These are phyloP conservation scores for Platycercus adscitus DNA, from an alignment of 2,113 vertebrate species.

Conservation along the genomic window DNA sequence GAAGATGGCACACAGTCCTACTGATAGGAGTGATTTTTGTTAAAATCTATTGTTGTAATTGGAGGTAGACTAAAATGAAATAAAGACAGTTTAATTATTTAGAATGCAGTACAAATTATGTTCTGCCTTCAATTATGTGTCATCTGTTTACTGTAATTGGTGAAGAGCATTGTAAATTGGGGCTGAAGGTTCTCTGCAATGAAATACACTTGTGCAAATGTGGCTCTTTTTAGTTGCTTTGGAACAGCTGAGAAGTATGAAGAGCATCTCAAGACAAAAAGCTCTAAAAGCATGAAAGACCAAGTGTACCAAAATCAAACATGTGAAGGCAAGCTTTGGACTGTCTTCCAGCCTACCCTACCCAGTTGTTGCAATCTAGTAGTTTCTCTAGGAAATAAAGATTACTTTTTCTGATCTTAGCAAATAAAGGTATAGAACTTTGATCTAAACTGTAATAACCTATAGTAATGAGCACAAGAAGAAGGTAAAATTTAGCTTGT, in stretches of 20 bases:
- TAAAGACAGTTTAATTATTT: neutral
- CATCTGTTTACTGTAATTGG: neutral
- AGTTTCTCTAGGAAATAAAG: neutral
- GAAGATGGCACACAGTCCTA: neutral
- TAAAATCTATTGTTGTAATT: neutral
- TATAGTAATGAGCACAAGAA: neutral
- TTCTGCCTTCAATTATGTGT: neutral
- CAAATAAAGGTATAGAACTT: neutral
- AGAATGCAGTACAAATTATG: neutral
- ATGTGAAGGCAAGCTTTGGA: neutral
- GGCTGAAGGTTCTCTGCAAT: neutral
- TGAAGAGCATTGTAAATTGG: neutral
- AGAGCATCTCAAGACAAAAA: neutral
- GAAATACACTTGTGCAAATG: neutral
- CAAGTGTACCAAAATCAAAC: neutral
- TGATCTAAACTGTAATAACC: neutral
- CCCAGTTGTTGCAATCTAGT: neutral
- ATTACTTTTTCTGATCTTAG: neutral
- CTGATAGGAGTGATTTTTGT: neutral
- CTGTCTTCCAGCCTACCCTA: neutral
- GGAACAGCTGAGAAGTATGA: neutral
- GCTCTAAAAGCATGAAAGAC: neutral
- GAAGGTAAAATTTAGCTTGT: neutral
- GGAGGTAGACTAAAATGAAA: neutral
- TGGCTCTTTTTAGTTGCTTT: neutral